Conservation (phyloP, 2,888 invertebrate species). For the Cremastinae sp. region DNA sequence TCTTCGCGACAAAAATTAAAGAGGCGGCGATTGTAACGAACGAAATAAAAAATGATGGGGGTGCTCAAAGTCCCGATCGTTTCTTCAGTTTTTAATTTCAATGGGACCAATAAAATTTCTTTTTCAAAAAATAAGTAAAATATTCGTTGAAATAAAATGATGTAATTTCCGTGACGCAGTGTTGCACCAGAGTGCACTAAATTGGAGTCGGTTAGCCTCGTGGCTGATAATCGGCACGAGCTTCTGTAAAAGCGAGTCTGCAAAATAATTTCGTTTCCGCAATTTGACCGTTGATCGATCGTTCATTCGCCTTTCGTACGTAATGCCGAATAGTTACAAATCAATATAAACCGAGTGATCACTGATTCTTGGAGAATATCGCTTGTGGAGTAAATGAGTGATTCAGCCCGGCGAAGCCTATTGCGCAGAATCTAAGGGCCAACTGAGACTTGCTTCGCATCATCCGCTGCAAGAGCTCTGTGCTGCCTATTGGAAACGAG, state of each 20-base stretch:
- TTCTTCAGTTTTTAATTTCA: too few species aligned
- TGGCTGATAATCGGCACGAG: background rate
- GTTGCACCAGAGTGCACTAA: background rate
- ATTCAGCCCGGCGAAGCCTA: constrained; percentile 53
- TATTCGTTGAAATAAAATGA: too few species aligned
- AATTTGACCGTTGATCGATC: background rate
- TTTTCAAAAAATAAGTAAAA: too few species aligned
- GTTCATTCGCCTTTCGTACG: background rate
- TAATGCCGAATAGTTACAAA: background rate
- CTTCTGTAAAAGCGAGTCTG: background rate
- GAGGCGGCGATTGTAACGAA: too few species aligned
- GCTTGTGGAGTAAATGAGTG: constrained; percentile 55
- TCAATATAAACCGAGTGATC: background rate
- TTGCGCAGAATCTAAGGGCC: constrained; percentile 60
- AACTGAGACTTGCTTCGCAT: constrained; percentile 41
- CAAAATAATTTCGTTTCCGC: background rate
- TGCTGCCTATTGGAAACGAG: constrained; percentile 43
- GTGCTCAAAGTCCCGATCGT: too few species aligned
- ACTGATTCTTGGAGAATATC: constrained; percentile 9
- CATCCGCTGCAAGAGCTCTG: constrained; percentile 47
- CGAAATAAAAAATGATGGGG: too few species aligned
- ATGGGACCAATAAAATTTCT: too few species aligned
- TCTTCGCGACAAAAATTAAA: too few species aligned
- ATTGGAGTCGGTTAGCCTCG: background rate
- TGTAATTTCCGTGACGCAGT: background rate